phyloP scores from a whole-genome alignment of 1,140 invertebrate genomes.

The Ruditapes philippinarum region DNA sequence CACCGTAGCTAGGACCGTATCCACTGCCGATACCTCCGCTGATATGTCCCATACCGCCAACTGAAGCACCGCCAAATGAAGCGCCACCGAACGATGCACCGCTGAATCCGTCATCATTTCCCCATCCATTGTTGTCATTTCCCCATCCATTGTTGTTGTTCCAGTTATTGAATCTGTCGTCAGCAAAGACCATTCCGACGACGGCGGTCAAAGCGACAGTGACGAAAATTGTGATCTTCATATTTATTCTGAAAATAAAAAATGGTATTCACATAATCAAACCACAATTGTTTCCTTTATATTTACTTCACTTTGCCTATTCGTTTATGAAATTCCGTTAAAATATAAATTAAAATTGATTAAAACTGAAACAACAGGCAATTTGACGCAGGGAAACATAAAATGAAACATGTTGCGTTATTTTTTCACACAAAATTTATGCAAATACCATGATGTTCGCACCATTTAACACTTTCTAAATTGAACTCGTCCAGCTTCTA shows the following conservation, averaged over 20 bases:
- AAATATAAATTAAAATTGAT: too few species aligned
- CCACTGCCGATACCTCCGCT: not conserved
- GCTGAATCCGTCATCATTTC: not conserved
- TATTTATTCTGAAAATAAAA: not conserved
- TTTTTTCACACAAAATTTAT: too few species aligned
- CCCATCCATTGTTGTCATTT: not conserved
- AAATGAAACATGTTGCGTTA: too few species aligned
- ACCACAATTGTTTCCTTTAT: too few species aligned
- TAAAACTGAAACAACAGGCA: too few species aligned
- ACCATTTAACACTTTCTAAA: too few species aligned
- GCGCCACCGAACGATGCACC: not conserved
- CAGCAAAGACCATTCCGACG: constrained; percentile 21
- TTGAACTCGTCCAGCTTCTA: too few species aligned
- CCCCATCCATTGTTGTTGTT: constrained; percentile 17
- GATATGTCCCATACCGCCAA: not conserved
- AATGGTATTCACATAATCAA: too few species aligned
- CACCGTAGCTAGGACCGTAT: not conserved
- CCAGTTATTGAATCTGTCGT: constrained; percentile 6
- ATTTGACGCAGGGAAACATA: too few species aligned
- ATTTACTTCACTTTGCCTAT: too few species aligned
- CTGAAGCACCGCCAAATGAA: not conserved
- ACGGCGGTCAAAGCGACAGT: constrained; percentile 46
- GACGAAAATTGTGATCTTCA: constrained; percentile 45
- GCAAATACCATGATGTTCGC: too few species aligned
- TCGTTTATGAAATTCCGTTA: too few species aligned